Base-by-base conservation (phyloP, 2,797 vertebrate genomes). In the Rhyacichthys aspro region DNA sequence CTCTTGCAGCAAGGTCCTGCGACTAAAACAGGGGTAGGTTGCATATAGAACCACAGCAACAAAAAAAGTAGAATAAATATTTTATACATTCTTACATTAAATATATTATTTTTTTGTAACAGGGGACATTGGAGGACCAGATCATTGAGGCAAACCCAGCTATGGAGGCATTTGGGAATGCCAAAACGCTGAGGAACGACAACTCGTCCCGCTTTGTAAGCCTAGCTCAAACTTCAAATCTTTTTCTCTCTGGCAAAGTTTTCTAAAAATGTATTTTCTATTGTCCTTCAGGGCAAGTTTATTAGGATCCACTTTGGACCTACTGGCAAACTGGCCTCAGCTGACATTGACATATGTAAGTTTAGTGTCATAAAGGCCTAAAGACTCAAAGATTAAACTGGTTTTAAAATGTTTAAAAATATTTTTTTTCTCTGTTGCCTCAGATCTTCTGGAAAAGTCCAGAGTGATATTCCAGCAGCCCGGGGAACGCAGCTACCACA, bases 381-480 rank as follows among this genome's bases (percentile, higher is more conserved):
- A 36, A 50, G 9, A 48, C 9, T 15, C 16, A 2, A 11, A 28
- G 23, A 28, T 28, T 28, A 3, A 28, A 5, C 3, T 28, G 4
- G 23, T 28, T 50, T 18, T 50, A 2, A 28, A 49, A 18, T 52
- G 3, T 53, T 45, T 34, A 5, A 33, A 15, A 8, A 11, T 33
- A 5, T 28, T 32, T 11, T 43, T 10, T 32, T 18, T 55, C 23
- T 2, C 14, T 10, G 2, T 55, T 32, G 7, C 9, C 33, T 47
- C 61, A 98, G 96, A 98, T 83, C 95, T 98, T 63, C 86, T 98
- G 91, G 96, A 98, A 93, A 98, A 98, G 93, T 98, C 96, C 34
- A 93, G 96, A 88, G 96, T 98, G 82, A 98, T 97, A 91, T 98
- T 98, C 89, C 96, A 98, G 90, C 94, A 97, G 81, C 96, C 95